Evolutionary conservation across 2,888 invertebrate genomes (phyloP).

Genomic region (Amiota mariae): DNA sequence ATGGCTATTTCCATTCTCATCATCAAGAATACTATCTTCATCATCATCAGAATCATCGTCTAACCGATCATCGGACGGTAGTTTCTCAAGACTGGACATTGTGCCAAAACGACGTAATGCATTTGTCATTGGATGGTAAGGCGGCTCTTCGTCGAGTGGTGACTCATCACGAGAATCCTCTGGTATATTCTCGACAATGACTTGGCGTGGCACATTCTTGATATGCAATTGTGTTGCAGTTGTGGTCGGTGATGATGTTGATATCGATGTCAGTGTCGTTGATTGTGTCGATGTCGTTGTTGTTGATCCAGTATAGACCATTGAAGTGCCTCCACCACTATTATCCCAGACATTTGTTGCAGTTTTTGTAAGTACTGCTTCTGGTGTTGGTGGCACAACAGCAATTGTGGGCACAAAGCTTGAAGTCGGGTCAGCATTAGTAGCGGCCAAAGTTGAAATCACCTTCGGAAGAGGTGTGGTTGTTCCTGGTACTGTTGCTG

Average conservation of each 20-base stretch:
- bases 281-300: conserved; percentile 40
- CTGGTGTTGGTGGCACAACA: conserved; percentile 84
- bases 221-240: conserved; percentile 59
- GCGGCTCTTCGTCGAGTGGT: conserved; percentile 82
- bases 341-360: conserved; percentile 73
- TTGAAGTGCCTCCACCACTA: conserved; percentile 39
- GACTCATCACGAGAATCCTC: conserved; percentile 81
- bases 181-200: conserved; percentile 70
- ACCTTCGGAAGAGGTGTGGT: not conserved
- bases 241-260: conserved; percentile 71
- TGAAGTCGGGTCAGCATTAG: not conserved
- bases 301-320: not conserved
- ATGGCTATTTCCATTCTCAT: conserved; percentile 46
- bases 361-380: conserved; percentile 73
- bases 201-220: conserved; percentile 61
- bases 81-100: conserved; percentile 82
- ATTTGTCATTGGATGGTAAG: conserved; percentile 80
- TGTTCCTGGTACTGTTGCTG: conserved; percentile 48
- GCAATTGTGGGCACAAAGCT: conserved; percentile 80
- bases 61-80: conserved; percentile 76
- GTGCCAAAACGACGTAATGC: conserved; percentile 78
- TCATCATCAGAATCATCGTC: conserved; percentile 75
- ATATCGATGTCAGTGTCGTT: conserved; percentile 70
- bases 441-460: conserved; percentile 29
- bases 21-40: conserved; percentile 44